phyloP scores from a whole-genome alignment of 2,797 vertebrate species.

The Peromyscus aztecus region DNA sequence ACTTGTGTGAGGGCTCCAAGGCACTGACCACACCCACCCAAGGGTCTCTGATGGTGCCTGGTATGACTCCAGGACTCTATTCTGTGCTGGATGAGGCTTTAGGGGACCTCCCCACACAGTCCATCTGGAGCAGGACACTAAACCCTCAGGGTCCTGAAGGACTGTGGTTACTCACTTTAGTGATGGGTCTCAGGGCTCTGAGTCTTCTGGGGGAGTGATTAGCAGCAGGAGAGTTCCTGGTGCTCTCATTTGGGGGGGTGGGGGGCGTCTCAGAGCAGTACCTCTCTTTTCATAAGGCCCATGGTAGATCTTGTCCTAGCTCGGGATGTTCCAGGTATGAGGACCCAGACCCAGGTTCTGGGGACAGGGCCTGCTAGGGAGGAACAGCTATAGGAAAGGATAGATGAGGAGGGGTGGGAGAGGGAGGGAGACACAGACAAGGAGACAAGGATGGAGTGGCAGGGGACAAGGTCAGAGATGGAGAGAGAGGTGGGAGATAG shows the following conservation, averaged over 20 bases:
- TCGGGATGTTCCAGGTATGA: accelerated
- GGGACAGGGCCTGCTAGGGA: not conserved
- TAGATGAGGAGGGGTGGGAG: not conserved
- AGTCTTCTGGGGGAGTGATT: not conserved
- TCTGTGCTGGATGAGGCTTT: no score
- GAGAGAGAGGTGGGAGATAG: not conserved
- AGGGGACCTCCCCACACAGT: no score
- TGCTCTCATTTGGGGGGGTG: not conserved
- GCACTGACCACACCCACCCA: not conserved
- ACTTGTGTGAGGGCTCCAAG: no score
- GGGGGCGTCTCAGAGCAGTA: not conserved
- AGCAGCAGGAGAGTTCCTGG: not conserved
- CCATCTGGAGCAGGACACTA: accelerated
- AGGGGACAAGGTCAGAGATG: not conserved
- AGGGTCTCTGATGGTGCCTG: not conserved
- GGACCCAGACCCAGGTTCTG: not conserved
- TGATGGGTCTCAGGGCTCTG: accelerated
- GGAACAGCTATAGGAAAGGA: no score
- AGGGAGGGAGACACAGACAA: not conserved
- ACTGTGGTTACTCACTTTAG: accelerated
- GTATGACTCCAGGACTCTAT: not conserved
- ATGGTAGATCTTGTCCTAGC: accelerated
- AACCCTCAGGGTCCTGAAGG: accelerated
- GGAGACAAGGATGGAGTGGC: not conserved
- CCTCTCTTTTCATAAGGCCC: not conserved